Evolutionary conservation across 2,888 invertebrate genomes (phyloP).

Genomic region (Thereva nobilitata): DNA sequence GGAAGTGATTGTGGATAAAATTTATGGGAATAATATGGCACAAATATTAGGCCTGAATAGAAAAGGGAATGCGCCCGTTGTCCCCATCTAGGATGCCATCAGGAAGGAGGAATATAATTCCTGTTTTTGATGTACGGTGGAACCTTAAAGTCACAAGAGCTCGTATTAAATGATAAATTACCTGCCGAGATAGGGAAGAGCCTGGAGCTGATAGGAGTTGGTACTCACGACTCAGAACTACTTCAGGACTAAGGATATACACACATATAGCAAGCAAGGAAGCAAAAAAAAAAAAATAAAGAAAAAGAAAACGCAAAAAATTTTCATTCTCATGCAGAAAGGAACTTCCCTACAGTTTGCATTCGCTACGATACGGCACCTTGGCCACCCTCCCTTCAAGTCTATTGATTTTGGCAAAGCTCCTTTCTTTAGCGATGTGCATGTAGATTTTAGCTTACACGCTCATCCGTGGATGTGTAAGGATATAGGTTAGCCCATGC

Average conservation of each 20-base stretch:
- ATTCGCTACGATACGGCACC: neutral
- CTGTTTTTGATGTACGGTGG: slow-evolving; percentile 4
- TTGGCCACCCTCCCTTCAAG: neutral
- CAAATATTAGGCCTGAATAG: slow-evolving; percentile 14
- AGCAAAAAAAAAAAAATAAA: no score
- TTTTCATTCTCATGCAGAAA: no score
- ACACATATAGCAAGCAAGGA: no score
- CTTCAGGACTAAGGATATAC: no score
- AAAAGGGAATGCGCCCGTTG: slow-evolving; percentile 6
- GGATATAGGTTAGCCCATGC: slow-evolving; percentile 14
- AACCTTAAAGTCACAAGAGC: slow-evolving; percentile 17
- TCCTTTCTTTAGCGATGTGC: slow-evolving; percentile 20
- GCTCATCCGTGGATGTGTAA: slow-evolving; percentile 14
- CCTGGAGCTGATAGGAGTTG: neutral
- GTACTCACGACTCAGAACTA: no score
- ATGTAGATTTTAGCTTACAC: neutral
- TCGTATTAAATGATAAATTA: slow-evolving; percentile 28
- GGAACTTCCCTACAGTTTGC: no score
- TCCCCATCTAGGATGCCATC: slow-evolving; percentile 21
- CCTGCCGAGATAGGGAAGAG: slow-evolving; percentile 14
- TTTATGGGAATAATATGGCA: slow-evolving; percentile 30
- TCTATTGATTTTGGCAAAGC: slow-evolving; percentile 31
- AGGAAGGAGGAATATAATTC: slow-evolving; percentile 25
- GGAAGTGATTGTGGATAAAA: slow-evolving; percentile 22
- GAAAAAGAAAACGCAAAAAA: no score